These are phyloP conservation scores for Belgica antarctica DNA, from an alignment of 2,888 invertebrate genomes.

Conservation along the genomic window DNA sequence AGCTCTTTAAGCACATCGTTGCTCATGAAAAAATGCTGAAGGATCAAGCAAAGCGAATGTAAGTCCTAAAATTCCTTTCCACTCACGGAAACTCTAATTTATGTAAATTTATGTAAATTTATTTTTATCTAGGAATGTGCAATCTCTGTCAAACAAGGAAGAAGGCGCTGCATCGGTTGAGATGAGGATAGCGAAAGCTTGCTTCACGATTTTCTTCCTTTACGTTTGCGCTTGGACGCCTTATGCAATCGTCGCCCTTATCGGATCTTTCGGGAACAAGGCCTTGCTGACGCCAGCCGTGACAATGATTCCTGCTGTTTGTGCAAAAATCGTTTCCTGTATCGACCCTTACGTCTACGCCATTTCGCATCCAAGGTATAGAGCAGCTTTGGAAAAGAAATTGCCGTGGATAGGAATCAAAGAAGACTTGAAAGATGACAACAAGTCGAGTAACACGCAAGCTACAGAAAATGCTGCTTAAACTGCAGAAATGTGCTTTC, in stretches of 20 bases:
- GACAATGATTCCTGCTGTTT: slow-evolving; percentile 69
- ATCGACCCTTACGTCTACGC: slow-evolving; percentile 77
- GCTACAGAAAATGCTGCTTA: background rate
- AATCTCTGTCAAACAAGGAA: slow-evolving; percentile 65
- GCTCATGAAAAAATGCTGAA: slow-evolving; percentile 66
- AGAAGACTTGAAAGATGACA: slow-evolving; percentile 48
- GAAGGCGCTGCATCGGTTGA: slow-evolving; percentile 63
- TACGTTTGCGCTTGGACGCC: slow-evolving; percentile 75
- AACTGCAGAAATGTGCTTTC: background rate
- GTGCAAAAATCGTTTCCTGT: slow-evolving; percentile 72
- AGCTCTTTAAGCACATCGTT: slow-evolving; percentile 65
- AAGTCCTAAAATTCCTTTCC: no score
- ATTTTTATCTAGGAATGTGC: no score
- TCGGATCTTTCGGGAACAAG: slow-evolving; percentile 66
- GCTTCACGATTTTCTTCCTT: slow-evolving; percentile 69
- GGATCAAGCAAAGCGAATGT: slow-evolving; percentile 74
- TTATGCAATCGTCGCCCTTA: slow-evolving; percentile 67
- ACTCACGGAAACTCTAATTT: no score
- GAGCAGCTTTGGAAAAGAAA: slow-evolving; percentile 54
- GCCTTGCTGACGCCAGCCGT: slow-evolving; percentile 60
- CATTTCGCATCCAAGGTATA: slow-evolving; percentile 74
- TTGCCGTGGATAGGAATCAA: slow-evolving; percentile 53
- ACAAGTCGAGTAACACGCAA: slow-evolving; percentile 21
- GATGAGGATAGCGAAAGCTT: slow-evolving; percentile 71
- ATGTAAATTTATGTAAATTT: no score